These are phyloP conservation scores for Vulpes vulpes DNA, from an alignment of 2,113 vertebrate species.

Conservation along the genomic window DNA sequence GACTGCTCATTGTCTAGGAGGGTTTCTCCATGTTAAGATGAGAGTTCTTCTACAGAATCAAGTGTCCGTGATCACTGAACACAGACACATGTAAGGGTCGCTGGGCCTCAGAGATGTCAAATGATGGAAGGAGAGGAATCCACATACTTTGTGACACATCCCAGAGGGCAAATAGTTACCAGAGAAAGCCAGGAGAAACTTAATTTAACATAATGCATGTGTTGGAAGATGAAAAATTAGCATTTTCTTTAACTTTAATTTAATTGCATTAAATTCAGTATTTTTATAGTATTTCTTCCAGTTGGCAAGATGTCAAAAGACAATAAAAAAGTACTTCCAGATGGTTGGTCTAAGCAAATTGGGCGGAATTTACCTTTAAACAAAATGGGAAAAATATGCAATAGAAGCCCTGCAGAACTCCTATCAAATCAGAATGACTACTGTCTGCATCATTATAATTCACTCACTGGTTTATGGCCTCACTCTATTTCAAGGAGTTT, in stretches of 20 bases:
- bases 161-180: background rate
- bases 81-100: background rate
- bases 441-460: background rate
- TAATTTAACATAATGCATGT: background rate
- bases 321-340: slow-evolving; percentile 77
- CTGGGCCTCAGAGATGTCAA: background rate
- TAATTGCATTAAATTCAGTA: slow-evolving; percentile 38
- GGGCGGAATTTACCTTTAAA: slow-evolving; percentile 73
- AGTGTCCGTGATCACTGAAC: background rate
- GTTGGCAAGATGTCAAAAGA: slow-evolving; percentile 62
- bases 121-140: background rate
- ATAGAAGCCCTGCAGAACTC: slow-evolving; percentile 7
- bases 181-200: background rate
- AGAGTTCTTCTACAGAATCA: background rate
- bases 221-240: background rate
- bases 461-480: background rate
- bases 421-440: slow-evolving; percentile 59
- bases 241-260: slow-evolving; percentile 21
- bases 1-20: background rate
- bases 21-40: rapidly evolving
- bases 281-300: slow-evolving; percentile 43
- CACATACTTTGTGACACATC: background rate
- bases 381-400: slow-evolving; percentile 67
- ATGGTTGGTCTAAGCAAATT: slow-evolving; percentile 73
- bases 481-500: background rate